These are phyloP conservation scores for Hipparchia semele DNA, from an alignment of 2,888 invertebrate genomes.

Conservation along the genomic window DNA sequence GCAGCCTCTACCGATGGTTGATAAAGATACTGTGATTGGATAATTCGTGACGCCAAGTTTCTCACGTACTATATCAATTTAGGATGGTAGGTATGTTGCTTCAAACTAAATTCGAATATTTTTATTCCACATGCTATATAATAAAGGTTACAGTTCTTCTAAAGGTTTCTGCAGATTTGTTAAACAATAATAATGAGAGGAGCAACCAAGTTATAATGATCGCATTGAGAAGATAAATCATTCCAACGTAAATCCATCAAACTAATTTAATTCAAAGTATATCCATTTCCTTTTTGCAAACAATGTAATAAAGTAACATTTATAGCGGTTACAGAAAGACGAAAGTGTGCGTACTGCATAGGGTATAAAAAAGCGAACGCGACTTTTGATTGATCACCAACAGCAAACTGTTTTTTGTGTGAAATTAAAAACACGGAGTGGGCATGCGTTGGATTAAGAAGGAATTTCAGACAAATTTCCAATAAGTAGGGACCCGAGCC, in stretches of 20 bases:
- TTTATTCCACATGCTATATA: background rate
- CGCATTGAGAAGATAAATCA: conserved; percentile 46
- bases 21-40: conserved; percentile 28
- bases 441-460: conserved; percentile 78
- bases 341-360: conserved; percentile 75
- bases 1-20: conserved; percentile 19
- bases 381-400: conserved; percentile 82
- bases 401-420: conserved; percentile 76
- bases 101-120: background rate
- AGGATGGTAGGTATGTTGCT: background rate
- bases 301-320: conserved; percentile 74
- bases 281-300: conserved; percentile 77
- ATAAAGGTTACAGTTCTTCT: background rate
- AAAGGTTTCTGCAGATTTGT: background rate
- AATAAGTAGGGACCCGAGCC: conserved; percentile 62
- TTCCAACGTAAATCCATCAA: conserved; percentile 64
- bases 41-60: conserved; percentile 27
- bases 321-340: conserved; percentile 75
- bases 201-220: conserved; percentile 30
- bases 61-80: conserved; percentile 24
- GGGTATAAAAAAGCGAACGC: conserved; percentile 73
- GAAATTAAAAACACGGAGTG: conserved; percentile 80
- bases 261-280: conserved; percentile 74
- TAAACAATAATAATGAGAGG: background rate
- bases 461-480: conserved; percentile 67